Evolutionary conservation across 2,113 vertebrate species (phyloP).

Genomic region (Butastur rufipennis): DNA sequence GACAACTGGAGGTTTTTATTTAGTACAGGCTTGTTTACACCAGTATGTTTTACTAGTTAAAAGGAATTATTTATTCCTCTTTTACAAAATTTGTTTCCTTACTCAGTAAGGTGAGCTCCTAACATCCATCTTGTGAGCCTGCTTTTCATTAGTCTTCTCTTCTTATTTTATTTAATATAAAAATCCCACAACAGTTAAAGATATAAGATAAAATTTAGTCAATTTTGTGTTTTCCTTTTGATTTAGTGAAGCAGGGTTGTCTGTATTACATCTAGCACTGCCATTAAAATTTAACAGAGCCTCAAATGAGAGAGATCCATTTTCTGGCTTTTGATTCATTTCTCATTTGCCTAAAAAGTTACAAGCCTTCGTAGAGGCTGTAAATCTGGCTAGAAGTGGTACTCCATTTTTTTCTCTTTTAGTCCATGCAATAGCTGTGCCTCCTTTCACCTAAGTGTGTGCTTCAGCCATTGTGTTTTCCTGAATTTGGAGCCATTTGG

Average conservation of each 20-base stretch:
- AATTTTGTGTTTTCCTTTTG: background rate
- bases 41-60: background rate
- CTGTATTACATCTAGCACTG: background rate
- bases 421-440: background rate
- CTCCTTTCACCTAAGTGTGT: constrained; percentile 36
- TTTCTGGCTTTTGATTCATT: constrained; percentile 41
- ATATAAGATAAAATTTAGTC: background rate
- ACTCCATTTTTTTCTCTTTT: background rate
- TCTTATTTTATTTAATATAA: background rate
- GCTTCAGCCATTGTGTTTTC: constrained; percentile 44
- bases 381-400: constrained; percentile 24
- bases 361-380: constrained; percentile 3
- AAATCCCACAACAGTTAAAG: background rate
- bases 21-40: background rate
- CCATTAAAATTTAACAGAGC: constrained; percentile 45
- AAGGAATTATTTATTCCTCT: background rate
- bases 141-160: background rate
- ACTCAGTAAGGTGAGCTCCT: background rate
- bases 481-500: constrained; percentile 54
- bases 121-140: background rate
- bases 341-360: constrained; percentile 48
- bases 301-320: background rate
- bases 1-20: background rate
- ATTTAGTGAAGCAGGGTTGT: background rate
- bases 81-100: background rate